phyloP scores from a whole-genome alignment of 2,888 invertebrate genomes.

The Eristalis pertinax region DNA sequence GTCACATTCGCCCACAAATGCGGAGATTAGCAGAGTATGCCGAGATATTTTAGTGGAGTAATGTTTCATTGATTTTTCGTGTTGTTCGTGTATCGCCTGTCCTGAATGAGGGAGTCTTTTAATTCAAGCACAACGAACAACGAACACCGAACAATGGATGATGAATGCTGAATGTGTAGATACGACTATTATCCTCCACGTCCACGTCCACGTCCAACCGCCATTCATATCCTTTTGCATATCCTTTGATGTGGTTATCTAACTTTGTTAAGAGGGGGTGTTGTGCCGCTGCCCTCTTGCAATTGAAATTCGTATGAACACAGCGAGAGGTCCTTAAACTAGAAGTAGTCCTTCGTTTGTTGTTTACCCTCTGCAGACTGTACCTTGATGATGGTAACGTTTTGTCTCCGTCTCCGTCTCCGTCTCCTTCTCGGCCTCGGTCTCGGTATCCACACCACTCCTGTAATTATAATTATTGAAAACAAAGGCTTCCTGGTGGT shows the following conservation, averaged over 20 bases:
- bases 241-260: slow-evolving; percentile 67
- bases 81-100: slow-evolving; percentile 1
- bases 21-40: slow-evolving; percentile 49
- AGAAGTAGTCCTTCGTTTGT: slow-evolving; percentile 12
- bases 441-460: slow-evolving; percentile 27
- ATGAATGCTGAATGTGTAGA: slow-evolving; percentile 10
- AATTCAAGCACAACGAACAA: not conserved
- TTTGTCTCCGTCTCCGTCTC: slow-evolving; percentile 1
- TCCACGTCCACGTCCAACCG: not conserved
- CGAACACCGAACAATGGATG: not conserved
- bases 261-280: slow-evolving; percentile 28
- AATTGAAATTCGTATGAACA: slow-evolving; percentile 11
- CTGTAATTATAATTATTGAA: slow-evolving; percentile 60
- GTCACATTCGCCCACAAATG: slow-evolving; percentile 38
- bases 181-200: not conserved
- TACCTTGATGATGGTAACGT: not conserved
- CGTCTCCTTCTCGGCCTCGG: not conserved
- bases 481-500: slow-evolving; percentile 31
- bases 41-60: slow-evolving; percentile 44
- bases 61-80: slow-evolving; percentile 29
- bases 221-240: slow-evolving; percentile 37
- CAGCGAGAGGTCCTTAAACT: slow-evolving; percentile 18
- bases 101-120: slow-evolving; percentile 2
- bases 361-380: slow-evolving; percentile 9
- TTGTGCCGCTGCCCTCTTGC: slow-evolving; percentile 36